These are phyloP conservation scores for Sanderia malayensis DNA, from an alignment of 30 jellyfish, hydroid and myxozoan species.

Conservation along the genomic window DNA sequence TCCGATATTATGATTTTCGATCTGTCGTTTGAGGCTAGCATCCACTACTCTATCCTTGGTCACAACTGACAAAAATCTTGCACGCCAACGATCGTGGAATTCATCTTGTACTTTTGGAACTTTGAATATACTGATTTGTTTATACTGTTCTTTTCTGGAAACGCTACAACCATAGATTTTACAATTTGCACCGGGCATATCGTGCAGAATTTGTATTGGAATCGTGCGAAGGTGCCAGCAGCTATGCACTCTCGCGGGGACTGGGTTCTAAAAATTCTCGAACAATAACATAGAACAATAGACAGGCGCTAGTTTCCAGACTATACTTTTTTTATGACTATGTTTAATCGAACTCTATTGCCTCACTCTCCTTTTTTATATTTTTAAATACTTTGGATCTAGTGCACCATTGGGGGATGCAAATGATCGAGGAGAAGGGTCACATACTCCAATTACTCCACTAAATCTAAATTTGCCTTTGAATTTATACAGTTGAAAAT, in stretches of 20 bases:
- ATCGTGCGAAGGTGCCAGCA: background rate
- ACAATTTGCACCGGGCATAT: constrained; percentile 48
- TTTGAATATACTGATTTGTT: constrained; percentile 33
- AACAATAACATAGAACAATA: constrained; percentile 31
- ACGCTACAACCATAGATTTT: constrained; percentile 57
- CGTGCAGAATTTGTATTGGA: background rate
- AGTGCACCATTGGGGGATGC: no score
- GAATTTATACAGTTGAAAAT: no score
- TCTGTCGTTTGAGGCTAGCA: constrained; percentile 38
- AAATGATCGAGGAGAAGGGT: no score
- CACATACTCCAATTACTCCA: no score
- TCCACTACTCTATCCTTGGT: constrained; percentile 45
- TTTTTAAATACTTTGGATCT: no score
- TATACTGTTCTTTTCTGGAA: constrained; percentile 23
- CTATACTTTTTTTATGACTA: constrained; percentile 42
- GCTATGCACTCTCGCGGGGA: constrained; percentile 48
- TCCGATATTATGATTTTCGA: constrained; percentile 14
- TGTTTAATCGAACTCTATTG: no score
- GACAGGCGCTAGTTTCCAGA: constrained; percentile 29
- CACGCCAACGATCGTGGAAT: constrained; percentile 41
- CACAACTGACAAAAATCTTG: constrained; percentile 42
- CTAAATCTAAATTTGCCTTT: no score
- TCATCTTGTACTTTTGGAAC: constrained; percentile 37
- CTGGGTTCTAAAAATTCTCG: constrained; percentile 23
- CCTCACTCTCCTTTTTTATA: no score